Conservation (phyloP, 2,113 vertebrate genomes). For the Amia ocellicauda region DNA sequence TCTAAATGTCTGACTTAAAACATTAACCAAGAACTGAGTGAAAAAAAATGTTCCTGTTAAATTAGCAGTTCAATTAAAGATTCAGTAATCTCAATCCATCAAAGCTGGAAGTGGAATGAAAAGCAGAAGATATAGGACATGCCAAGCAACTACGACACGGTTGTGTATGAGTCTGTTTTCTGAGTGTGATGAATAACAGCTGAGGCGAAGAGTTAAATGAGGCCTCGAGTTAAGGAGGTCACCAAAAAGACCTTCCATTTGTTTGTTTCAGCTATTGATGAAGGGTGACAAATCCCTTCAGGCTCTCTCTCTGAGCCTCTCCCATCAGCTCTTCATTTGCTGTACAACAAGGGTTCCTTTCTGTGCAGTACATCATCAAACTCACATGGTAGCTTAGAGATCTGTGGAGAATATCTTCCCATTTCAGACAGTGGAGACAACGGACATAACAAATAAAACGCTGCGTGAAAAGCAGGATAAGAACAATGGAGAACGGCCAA, state of each 20-base stretch:
- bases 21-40: too few species aligned
- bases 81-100: too few species aligned
- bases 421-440: slow-evolving; percentile 9
- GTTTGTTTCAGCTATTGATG: slow-evolving; percentile 8
- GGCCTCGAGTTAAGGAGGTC: slow-evolving; percentile 28
- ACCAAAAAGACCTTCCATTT: slow-evolving; percentile 29
- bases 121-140: too few species aligned
- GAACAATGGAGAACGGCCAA: slow-evolving; percentile 53
- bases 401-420: slow-evolving; percentile 29
- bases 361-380: slow-evolving; percentile 65
- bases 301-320: slow-evolving; percentile 34
- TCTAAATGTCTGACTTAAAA: too few species aligned
- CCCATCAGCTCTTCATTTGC: slow-evolving; percentile 41
- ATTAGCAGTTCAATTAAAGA: too few species aligned
- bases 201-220: slow-evolving; percentile 19
- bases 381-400: slow-evolving; percentile 57
- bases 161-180: too few species aligned
- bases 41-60: too few species aligned
- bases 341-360: slow-evolving; percentile 61
- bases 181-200: not conserved
- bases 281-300: slow-evolving; percentile 6
- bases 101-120: too few species aligned
- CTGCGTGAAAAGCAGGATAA: not conserved
- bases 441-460: not conserved
- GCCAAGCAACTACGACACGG: too few species aligned